Evolutionary conservation across 2,797 vertebrate species (phyloP).

Genomic region (Labroides dimidiatus): DNA sequence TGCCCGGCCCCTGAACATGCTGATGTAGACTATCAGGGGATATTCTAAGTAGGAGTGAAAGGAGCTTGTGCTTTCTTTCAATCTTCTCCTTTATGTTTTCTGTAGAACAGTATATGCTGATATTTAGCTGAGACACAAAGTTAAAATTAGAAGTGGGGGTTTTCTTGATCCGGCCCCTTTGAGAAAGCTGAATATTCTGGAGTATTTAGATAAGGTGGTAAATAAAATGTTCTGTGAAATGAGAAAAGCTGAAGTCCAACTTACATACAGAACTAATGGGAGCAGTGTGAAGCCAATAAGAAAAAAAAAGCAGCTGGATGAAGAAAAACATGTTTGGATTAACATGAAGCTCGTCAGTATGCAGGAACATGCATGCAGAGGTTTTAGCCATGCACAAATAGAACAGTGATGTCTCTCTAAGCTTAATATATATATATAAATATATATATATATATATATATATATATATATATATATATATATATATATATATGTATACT

Average conservation of each 20-base stretch:
- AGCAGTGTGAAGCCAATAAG: neutral
- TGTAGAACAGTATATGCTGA: too few relatives aligned
- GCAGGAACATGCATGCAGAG: conserved; percentile 13
- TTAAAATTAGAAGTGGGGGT: neutral
- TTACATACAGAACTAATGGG: neutral
- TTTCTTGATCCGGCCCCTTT: neutral
- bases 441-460: too few relatives aligned
- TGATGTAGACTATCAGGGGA: too few relatives aligned
- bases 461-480: too few relatives aligned
- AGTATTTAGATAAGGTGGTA: neutral
- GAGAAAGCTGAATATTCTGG: neutral
- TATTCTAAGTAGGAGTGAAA: too few relatives aligned
- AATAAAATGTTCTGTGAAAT: neutral
- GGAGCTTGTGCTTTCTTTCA: too few relatives aligned
- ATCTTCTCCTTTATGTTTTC: too few relatives aligned
- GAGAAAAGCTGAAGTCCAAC: neutral
- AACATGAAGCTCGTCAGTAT: conserved; percentile 3
- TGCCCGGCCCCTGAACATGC: too few relatives aligned
- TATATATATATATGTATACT: too few relatives aligned
- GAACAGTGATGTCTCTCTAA: conserved; percentile 32
- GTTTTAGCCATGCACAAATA: conserved; percentile 21
- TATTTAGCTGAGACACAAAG: too few relatives aligned
- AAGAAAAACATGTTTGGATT: neutral
- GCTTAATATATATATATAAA: too few relatives aligned
- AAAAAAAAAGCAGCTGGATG: neutral